Evolutionary conservation across 2,888 invertebrate genomes (phyloP).

Genomic region (Prosopocoilus inquinatus): DNA sequence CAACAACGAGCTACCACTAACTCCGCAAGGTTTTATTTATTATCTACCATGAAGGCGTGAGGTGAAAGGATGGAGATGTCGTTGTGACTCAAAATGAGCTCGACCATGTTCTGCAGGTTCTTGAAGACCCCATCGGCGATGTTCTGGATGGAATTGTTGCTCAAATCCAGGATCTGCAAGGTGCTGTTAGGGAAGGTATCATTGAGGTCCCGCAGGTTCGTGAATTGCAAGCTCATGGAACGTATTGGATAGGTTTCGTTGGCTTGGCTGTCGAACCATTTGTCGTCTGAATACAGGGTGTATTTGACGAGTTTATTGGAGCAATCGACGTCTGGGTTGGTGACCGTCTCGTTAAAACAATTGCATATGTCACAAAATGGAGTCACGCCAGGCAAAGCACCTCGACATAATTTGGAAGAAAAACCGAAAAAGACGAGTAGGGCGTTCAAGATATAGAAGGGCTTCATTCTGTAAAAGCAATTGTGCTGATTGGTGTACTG

Average conservation of each 20-base stretch:
- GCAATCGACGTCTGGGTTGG: conserved; percentile 21
- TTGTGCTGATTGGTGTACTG: neutral
- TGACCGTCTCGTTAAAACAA: conserved; percentile 13
- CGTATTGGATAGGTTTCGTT: conserved; percentile 38
- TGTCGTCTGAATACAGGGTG: conserved; percentile 6
- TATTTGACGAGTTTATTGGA: conserved; percentile 6
- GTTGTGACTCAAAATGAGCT: conserved; percentile 70
- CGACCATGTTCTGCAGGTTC: conserved; percentile 60
- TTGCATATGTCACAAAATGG: conserved; percentile 19
- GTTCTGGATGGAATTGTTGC: conserved; percentile 60
- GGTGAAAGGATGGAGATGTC: conserved; percentile 61
- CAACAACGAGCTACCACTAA: neutral
- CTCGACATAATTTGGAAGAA: neutral
- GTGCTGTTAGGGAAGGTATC: conserved; percentile 53
- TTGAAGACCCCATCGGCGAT: conserved; percentile 65
- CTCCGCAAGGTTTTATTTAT: neutral
- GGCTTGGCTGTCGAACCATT: conserved; percentile 12
- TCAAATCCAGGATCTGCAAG: conserved; percentile 60
- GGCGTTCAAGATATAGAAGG: neutral
- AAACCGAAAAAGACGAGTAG: neutral
- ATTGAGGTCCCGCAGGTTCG: conserved; percentile 52
- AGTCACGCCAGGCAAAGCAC: neutral
- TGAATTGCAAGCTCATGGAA: conserved; percentile 50
- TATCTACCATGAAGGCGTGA: conserved; percentile 68
- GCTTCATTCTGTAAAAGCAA: neutral